phyloP scores from a whole-genome alignment of 2,797 vertebrate species.

The Anabacerthia variegaticeps region DNA sequence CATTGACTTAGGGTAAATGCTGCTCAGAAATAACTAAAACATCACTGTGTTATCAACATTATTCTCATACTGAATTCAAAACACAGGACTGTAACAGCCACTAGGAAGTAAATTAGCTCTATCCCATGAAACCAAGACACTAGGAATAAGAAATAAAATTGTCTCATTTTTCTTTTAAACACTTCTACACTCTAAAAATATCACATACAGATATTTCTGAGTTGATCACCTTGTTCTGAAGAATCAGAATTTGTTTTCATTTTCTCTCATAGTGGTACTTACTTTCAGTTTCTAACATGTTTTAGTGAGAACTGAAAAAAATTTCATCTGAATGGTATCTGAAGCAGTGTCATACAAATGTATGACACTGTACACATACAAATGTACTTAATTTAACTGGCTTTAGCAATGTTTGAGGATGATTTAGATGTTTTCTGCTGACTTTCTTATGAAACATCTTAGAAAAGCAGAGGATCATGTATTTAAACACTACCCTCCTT shows the following conservation, averaged over 20 bases:
- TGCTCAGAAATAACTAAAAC: neutral
- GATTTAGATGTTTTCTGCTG: neutral
- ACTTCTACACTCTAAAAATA: neutral
- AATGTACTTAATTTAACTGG: neutral
- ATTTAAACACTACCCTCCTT: neutral
- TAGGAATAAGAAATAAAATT: neutral
- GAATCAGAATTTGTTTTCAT: neutral
- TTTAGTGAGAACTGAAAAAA: neutral
- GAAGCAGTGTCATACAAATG: neutral
- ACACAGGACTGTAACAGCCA: neutral
- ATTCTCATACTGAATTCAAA: neutral
- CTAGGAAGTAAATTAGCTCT: neutral
- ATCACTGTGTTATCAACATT: neutral
- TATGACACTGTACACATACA: too few species aligned
- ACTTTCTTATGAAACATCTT: neutral
- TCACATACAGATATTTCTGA: neutral
- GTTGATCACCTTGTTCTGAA: neutral
- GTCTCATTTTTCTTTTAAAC: neutral
- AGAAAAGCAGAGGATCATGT: neutral
- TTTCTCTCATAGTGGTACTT: neutral
- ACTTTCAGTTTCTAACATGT: neutral
- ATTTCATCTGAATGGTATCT: neutral
- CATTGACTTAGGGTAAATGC: neutral
- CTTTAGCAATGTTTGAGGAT: neutral
- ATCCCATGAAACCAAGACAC: neutral